A percentile compares a stretch with the other conserved stretches of the same genome.
phyloP scores from a whole-genome alignment of 2,113 vertebrate genomes.

The Syngnathus floridae region DNA sequence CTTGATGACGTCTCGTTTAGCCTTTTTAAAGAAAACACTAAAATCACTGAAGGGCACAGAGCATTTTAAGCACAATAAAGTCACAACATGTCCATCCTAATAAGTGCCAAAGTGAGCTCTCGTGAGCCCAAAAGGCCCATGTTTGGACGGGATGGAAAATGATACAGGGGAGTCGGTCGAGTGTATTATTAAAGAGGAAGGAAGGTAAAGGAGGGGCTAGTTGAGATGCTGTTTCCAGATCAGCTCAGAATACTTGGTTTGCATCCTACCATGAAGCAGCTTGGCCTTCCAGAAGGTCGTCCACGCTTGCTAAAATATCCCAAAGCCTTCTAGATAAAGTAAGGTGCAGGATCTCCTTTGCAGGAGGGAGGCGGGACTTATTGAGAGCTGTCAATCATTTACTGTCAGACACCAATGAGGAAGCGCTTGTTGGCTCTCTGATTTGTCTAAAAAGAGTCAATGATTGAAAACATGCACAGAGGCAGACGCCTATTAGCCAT shows the following conservation, averaged over 20 bases:
- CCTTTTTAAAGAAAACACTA: background rate
- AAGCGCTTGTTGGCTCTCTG: slow-evolving; percentile 50
- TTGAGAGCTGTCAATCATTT: slow-evolving; percentile 68
- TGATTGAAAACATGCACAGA: slow-evolving; percentile 52
- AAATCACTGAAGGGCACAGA: background rate
- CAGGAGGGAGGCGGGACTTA: slow-evolving; percentile 41
- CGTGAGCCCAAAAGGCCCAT: slow-evolving; percentile 13
- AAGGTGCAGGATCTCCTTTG: slow-evolving; percentile 40
- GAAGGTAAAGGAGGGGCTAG: background rate
- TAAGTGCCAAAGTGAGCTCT: slow-evolving; percentile 13
- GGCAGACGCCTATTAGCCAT: slow-evolving; percentile 23
- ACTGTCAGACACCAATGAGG: slow-evolving; percentile 59
- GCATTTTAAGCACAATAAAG: slow-evolving; percentile 12
- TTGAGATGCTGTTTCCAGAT: slow-evolving; percentile 34
- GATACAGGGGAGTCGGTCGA: slow-evolving; percentile 26
- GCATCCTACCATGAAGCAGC: slow-evolving; percentile 40
- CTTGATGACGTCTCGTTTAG: background rate
- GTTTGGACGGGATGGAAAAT: slow-evolving; percentile 40
- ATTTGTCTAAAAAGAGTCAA: slow-evolving; percentile 53
- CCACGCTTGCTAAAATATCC: slow-evolving; percentile 4
- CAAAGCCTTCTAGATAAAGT: slow-evolving; percentile 54
- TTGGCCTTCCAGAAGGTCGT: background rate
- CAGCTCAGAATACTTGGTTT: slow-evolving; percentile 9
- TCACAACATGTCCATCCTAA: slow-evolving; percentile 41
- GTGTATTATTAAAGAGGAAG: background rate